Evolutionary conservation across 2,888 invertebrate genomes (phyloP).

Genomic region (Orthosia cruda): DNA sequence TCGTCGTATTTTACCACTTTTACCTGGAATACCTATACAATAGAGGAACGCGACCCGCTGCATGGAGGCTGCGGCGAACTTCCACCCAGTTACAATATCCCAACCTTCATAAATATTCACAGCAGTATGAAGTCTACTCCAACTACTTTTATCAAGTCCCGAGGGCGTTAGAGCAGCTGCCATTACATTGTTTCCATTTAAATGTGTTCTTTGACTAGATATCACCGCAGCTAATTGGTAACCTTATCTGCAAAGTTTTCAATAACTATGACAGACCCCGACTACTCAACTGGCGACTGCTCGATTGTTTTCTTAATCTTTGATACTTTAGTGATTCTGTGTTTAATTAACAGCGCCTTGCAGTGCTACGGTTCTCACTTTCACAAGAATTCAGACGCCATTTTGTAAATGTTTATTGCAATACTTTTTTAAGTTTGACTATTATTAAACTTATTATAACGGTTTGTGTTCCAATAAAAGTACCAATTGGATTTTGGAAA

Average conservation of each 20-base stretch:
- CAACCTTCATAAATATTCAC: constrained; percentile 88
- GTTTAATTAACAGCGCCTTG: constrained; percentile 42
- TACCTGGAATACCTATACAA: constrained; percentile 84
- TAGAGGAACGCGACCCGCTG: constrained; percentile 78
- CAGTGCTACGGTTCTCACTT: neutral
- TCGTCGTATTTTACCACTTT: constrained; percentile 85
- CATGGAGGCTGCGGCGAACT: constrained; percentile 81
- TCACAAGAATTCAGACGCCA: neutral
- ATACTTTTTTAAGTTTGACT: neutral
- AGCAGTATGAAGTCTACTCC: constrained; percentile 79
- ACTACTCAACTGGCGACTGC: neutral
- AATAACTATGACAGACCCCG: constrained; percentile 49
- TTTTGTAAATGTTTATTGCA: neutral
- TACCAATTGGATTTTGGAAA: too few relatives aligned
- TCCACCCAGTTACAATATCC: constrained; percentile 85
- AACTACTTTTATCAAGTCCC: constrained; percentile 79
- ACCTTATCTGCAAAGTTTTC: constrained; percentile 65
- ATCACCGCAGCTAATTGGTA: constrained; percentile 66
- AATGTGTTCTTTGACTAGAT: constrained; percentile 72
- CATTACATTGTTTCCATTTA: constrained; percentile 71
- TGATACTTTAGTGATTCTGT: constrained; percentile 26
- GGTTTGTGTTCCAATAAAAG: too few relatives aligned
- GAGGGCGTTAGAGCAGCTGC: constrained; percentile 70
- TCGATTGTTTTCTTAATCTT: constrained; percentile 56
- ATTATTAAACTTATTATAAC: too few relatives aligned